phyloP scores from a whole-genome alignment of 2,888 invertebrate genomes.

The Nesidiocoris tenuis region DNA sequence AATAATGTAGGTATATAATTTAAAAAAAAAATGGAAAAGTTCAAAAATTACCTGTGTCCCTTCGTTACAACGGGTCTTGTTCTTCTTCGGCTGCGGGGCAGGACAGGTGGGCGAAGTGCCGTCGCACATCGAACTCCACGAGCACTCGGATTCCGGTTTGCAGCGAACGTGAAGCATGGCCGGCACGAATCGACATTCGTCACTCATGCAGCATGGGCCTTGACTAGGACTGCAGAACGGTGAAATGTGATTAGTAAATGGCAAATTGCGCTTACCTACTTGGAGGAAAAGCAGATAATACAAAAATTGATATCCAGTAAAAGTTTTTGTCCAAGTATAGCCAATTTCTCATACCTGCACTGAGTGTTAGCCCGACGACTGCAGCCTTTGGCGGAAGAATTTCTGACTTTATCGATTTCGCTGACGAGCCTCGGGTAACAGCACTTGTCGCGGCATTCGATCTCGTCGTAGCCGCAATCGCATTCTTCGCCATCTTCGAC shows the following conservation, averaged over 20 bases:
- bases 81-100: constrained; percentile 71
- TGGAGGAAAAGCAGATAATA: too few relatives aligned
- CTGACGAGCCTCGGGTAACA: constrained; percentile 85
- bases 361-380: constrained; percentile 73
- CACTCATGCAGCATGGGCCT: constrained; percentile 90
- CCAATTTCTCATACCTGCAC: constrained; percentile 65
- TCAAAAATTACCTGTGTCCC: constrained; percentile 66
- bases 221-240: constrained; percentile 78
- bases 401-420: constrained; percentile 66
- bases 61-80: constrained; percentile 94
- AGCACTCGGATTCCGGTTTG: constrained; percentile 85
- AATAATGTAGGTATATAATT: too few relatives aligned
- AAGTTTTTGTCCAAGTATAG: neutral
- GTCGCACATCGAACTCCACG: constrained; percentile 81
- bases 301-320: neutral
- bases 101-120: constrained; percentile 88
- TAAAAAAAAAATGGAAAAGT: too few relatives aligned
- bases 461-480: constrained; percentile 91
- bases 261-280: too few relatives aligned
- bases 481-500: constrained; percentile 97
- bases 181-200: constrained; percentile 74
- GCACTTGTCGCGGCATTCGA: constrained; percentile 89
- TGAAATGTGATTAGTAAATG: neutral
- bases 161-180: constrained; percentile 67
- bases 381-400: constrained; percentile 75